phyloP scores from a whole-genome alignment of 1,140 invertebrate species.

The Parapsyche elsis region DNA sequence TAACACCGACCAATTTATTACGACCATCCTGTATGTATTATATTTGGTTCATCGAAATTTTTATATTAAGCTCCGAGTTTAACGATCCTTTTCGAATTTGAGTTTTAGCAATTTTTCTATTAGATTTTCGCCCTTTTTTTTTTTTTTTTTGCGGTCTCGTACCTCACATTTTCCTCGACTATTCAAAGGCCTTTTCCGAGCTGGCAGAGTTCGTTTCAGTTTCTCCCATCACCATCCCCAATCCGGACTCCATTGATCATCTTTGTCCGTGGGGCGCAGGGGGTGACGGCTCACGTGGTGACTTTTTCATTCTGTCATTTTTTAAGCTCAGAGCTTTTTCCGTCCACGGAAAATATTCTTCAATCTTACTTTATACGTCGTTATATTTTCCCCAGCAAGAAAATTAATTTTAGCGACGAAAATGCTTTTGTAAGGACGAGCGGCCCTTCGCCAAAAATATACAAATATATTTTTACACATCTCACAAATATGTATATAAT shows the following conservation, averaged over 20 bases:
- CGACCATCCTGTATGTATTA: too few relatives aligned
- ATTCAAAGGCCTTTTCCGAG: conserved; percentile 13
- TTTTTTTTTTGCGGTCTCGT: not conserved
- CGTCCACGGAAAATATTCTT: conserved; percentile 14
- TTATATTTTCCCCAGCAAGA: not conserved
- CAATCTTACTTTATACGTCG: conserved; percentile 17
- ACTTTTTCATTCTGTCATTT: conserved; percentile 38
- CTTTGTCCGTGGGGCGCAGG: not conserved
- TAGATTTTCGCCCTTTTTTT: conserved; percentile 25
- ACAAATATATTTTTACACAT: not conserved
- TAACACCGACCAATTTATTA: too few relatives aligned
- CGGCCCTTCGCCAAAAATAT: not conserved
- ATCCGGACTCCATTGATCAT: conserved; percentile 38
- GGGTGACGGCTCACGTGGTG: conserved; percentile 36
- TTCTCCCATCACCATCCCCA: not conserved
- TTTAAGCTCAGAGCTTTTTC: conserved; percentile 12
- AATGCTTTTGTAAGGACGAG: not conserved
- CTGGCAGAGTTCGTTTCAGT: not conserved
- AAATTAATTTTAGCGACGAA: conserved; percentile 27
- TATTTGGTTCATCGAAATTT: too few relatives aligned
- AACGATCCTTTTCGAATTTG: not conserved
- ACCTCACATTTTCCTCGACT: not conserved
- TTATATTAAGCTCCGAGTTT: too few relatives aligned
- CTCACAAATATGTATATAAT: too few relatives aligned
- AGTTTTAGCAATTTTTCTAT: conserved; percentile 34